Conservation (phyloP, 2,113 vertebrate genomes). For the Xenotilapia flavipinnis region DNA sequence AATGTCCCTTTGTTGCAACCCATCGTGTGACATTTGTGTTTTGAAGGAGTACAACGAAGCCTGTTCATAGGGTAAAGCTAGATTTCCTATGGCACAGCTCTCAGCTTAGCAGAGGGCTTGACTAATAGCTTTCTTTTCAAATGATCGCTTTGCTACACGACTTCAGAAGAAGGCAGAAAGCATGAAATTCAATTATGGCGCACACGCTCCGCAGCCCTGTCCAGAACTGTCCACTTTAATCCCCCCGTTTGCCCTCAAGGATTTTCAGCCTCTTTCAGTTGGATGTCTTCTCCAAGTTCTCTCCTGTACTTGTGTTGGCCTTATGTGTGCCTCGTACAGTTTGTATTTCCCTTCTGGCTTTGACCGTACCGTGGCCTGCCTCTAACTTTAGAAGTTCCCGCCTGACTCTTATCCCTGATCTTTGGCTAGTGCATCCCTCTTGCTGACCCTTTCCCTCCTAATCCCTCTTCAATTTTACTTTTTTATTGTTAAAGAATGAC, state of each 20-base stretch:
- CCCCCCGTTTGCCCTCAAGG: slow-evolving; percentile 61
- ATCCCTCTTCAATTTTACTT: not conserved
- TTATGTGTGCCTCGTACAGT: not conserved
- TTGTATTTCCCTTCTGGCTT: not conserved
- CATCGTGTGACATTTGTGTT: slow-evolving; percentile 46
- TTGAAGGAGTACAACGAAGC: slow-evolving; percentile 45
- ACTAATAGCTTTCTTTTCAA: slow-evolving; percentile 80
- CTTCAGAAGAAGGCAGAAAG: slow-evolving; percentile 89
- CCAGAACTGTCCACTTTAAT: slow-evolving; percentile 83
- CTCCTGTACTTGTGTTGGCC: not conserved
- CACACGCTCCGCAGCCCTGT: slow-evolving; percentile 76
- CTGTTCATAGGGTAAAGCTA: slow-evolving; percentile 63
- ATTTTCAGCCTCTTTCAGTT: slow-evolving; percentile 47
- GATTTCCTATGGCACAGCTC: slow-evolving; percentile 63
- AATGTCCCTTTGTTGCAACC: slow-evolving; percentile 21
- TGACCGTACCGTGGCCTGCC: not conserved
- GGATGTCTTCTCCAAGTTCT: not conserved
- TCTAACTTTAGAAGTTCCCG: not conserved
- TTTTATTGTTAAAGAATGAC: not conserved
- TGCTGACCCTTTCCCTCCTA: not conserved
- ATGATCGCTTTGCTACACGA: slow-evolving; percentile 89
- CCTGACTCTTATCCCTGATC: not conserved
- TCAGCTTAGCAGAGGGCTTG: slow-evolving; percentile 70
- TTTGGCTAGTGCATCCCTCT: not conserved
- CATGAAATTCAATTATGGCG: slow-evolving; percentile 92